Evolutionary conservation across 2,113 vertebrate species (phyloP).

Genomic region (Ciconia boyciana): DNA sequence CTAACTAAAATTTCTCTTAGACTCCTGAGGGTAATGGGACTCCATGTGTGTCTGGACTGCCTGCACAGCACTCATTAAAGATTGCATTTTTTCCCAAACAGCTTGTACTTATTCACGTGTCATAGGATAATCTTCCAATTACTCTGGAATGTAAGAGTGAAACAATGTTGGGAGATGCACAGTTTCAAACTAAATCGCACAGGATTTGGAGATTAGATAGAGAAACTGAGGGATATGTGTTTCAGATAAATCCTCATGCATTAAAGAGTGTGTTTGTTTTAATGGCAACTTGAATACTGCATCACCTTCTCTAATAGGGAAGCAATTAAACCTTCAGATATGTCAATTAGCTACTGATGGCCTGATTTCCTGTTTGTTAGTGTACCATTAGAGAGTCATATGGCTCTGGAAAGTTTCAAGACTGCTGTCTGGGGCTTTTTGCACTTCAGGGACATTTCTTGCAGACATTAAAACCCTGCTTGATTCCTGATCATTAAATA

Average conservation of each 20-base stretch:
- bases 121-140: slow-evolving; percentile 15
- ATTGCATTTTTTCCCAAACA: neutral
- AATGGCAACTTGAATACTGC: slow-evolving; percentile 44
- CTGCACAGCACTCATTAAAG: neutral
- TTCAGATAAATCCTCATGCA: slow-evolving; percentile 43
- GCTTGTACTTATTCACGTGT: neutral
- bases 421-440: slow-evolving; percentile 14
- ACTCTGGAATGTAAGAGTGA: neutral
- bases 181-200: neutral
- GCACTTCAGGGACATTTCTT: slow-evolving; percentile 50
- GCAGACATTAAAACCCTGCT: slow-evolving; percentile 48
- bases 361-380: slow-evolving; percentile 68
- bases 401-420: slow-evolving; percentile 66
- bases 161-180: neutral
- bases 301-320: slow-evolving; percentile 70
- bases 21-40: neutral
- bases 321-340: slow-evolving; percentile 72
- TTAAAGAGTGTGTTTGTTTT: slow-evolving; percentile 48
- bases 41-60: neutral
- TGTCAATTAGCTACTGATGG: slow-evolving; percentile 68
- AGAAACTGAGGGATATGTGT: neutral
- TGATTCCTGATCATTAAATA: slow-evolving; percentile 66
- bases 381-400: slow-evolving; percentile 41
- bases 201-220: neutral
- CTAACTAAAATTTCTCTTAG: neutral